Conservation (phyloP, 2,797 vertebrate genomes). For the Lutjanus argentimaculatus region DNA sequence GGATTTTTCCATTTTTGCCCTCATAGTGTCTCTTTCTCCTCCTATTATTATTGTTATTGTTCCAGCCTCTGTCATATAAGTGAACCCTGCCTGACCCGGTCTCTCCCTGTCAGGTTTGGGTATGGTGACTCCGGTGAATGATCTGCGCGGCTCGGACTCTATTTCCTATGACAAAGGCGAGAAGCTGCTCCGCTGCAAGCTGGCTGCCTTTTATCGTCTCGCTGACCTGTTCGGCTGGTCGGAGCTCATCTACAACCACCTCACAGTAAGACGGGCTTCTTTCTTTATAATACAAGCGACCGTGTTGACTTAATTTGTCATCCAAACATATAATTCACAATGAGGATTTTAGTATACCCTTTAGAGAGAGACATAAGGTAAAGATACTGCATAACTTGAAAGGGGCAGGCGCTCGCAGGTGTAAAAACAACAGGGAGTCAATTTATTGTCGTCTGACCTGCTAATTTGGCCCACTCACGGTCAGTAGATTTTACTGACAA, state of each 20-base stretch:
- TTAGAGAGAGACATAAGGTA: not conserved
- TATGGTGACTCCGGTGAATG: conserved; percentile 99
- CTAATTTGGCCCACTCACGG: not conserved
- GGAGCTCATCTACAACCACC: conserved; percentile 98
- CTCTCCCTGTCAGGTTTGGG: conserved; percentile 90
- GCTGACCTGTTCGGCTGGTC: conserved; percentile 98
- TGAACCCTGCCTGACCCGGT: not conserved
- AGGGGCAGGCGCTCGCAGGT: not conserved
- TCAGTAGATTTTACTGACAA: not conserved
- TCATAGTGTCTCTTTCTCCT: not conserved
- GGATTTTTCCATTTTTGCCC: not conserved
- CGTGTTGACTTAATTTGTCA: not conserved
- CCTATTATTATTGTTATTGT: too few species aligned
- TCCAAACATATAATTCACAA: not conserved
- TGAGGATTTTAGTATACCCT: not conserved
- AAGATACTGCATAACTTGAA: not conserved
- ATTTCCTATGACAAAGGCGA: conserved; percentile 98
- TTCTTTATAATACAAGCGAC: too few species aligned
- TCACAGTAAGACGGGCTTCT: conserved; percentile 89
- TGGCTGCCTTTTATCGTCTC: conserved; percentile 96
- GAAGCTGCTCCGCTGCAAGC: conserved; percentile 95
- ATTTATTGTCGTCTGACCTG: not conserved
- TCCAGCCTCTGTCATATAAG: not conserved
- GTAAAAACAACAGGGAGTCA: not conserved
- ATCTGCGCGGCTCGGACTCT: conserved; percentile 96